A percentile compares a stretch with the other conserved stretches of the same genome.
phyloP scores from a whole-genome alignment of 1,140 invertebrate species.

The Eriocheir sinensis region DNA sequence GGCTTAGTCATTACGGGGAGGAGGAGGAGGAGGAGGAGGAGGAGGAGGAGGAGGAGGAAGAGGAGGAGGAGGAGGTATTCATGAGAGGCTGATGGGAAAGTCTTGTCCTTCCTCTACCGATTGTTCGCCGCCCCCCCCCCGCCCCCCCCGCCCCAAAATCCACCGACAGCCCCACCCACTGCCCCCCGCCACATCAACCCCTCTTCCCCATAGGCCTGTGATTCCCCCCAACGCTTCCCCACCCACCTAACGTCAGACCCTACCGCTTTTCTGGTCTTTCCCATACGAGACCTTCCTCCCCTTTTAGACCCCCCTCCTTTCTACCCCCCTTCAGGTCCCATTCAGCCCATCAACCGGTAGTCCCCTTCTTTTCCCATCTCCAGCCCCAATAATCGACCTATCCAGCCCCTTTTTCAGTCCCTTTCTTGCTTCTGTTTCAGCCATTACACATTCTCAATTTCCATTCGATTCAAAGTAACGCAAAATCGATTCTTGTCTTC shows the following conservation, averaged over 20 bases:
- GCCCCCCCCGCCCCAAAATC: neutral
- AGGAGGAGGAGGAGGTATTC: slow-evolving; percentile 36
- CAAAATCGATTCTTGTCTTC: no score
- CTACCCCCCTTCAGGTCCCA: neutral
- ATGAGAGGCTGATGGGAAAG: slow-evolving; percentile 46
- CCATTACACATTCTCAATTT: no score
- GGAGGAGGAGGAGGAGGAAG: neutral
- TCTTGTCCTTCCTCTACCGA: slow-evolving; percentile 2
- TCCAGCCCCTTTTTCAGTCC: no score
- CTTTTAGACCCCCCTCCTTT: neutral
- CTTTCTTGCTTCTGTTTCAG: no score
- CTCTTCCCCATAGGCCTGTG: neutral
- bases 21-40: neutral
- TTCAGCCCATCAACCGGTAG: neutral
- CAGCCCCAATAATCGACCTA: no score
- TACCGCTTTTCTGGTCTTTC: neutral
- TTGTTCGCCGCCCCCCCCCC: neutral
- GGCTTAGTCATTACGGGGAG: neutral
- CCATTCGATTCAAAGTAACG: no score
- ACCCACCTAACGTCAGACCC: neutral
- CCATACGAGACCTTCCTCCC: neutral
- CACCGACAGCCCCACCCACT: neutral
- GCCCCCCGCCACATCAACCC: neutral
- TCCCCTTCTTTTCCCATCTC: no score
- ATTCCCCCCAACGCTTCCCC: neutral